A percentile compares a stretch with the other conserved stretches of the same genome.
These are phyloP conservation scores for Panorpa germanica DNA, from an alignment of 2,888 invertebrate species.

Conservation along the genomic window DNA sequence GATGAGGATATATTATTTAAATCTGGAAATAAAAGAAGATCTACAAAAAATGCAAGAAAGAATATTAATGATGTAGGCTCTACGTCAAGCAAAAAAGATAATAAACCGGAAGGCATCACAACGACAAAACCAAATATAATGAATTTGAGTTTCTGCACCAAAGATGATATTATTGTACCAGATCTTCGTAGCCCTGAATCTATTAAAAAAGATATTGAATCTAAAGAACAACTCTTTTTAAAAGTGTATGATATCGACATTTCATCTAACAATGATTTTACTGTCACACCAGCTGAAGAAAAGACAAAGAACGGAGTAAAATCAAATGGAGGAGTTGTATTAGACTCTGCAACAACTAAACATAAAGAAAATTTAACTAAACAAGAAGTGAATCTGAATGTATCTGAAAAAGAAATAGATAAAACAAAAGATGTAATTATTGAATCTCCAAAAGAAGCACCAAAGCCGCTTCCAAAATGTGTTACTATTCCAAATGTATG, in stretches of 20 bases:
- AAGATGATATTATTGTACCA: slow-evolving; percentile 26
- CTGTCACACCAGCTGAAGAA: no score
- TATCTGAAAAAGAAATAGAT: slow-evolving; percentile 2
- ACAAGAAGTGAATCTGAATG: slow-evolving; percentile 14
- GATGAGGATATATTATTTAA: slow-evolving; percentile 50
- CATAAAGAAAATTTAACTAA: slow-evolving; percentile 15
- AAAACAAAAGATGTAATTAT: slow-evolving; percentile 10
- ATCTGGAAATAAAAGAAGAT: slow-evolving; percentile 27
- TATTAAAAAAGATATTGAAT: slow-evolving; percentile 49
- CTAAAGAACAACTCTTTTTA: slow-evolving; percentile 53
- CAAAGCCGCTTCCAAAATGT: slow-evolving; percentile 8
- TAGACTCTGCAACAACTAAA: slow-evolving; percentile 18
- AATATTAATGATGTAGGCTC: slow-evolving; percentile 14
- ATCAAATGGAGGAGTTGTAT: slow-evolving; percentile 17
- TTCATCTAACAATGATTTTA: no score
- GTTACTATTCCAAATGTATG: slow-evolving; percentile 35
- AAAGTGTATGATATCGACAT: slow-evolving; percentile 46
- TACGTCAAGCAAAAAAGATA: slow-evolving; percentile 8
- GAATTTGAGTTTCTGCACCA: slow-evolving; percentile 25
- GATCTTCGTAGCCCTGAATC: slow-evolving; percentile 40
- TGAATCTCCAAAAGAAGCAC: slow-evolving; percentile 11
- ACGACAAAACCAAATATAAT: slow-evolving; percentile 24
- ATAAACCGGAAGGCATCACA: not conserved
- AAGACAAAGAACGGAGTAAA: no score
- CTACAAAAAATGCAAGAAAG: slow-evolving; percentile 16